Evolutionary conservation across 2,888 invertebrate genomes (phyloP).

Genomic region (Cosmia pyralina): DNA sequence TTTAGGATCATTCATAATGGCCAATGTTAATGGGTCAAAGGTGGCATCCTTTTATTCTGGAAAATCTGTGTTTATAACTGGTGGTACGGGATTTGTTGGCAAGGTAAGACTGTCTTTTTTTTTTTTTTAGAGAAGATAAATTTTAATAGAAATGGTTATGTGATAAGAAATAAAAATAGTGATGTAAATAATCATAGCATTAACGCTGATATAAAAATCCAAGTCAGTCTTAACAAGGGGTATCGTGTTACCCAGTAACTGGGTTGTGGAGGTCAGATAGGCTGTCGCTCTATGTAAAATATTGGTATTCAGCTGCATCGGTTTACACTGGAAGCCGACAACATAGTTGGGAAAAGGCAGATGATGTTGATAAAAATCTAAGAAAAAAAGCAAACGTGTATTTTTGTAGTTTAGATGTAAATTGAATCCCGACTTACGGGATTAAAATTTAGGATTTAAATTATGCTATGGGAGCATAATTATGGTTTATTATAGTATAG

Average conservation of each 20-base stretch:
- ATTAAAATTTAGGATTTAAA: too few species aligned
- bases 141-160: too few species aligned
- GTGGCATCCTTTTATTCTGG: conserved; percentile 67
- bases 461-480: too few species aligned
- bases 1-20: conserved; percentile 40
- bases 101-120: conserved; percentile 60
- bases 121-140: too few species aligned
- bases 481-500: too few species aligned
- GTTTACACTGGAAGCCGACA: too few species aligned
- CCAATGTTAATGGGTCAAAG: conserved; percentile 2
- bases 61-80: conserved; percentile 71
- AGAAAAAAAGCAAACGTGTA: background rate
- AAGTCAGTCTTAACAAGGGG: background rate
- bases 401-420: background rate
- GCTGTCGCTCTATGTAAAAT: too few species aligned
- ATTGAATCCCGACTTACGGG: background rate
- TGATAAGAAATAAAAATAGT: too few species aligned
- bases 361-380: background rate
- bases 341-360: background rate
- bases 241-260: too few species aligned
- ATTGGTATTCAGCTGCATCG: background rate
- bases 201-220: background rate
- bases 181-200: too few species aligned
- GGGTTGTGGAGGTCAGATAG: background rate
- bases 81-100: conserved; percentile 72